Evolutionary conservation across 1,140 invertebrate species (phyloP).

Genomic region (Ylistrum balloti): DNA sequence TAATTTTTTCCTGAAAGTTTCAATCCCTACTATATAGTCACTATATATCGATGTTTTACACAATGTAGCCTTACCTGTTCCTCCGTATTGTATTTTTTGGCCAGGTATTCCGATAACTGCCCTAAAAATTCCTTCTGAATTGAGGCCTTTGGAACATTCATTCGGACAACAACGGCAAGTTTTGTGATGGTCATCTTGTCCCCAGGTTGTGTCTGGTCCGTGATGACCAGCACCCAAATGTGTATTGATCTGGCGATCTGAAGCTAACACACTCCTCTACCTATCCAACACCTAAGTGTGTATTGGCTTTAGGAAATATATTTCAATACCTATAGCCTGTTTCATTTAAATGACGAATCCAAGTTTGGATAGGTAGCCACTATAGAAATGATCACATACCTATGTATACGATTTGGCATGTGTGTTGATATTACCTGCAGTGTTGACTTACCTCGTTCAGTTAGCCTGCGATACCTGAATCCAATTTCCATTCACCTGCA

Average conservation of each 20-base stretch:
- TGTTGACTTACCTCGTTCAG: not conserved
- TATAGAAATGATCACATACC: not conserved
- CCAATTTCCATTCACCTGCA: not conserved
- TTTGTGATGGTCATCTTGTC: constrained; percentile 41
- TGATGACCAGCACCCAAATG: not conserved
- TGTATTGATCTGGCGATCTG: not conserved
- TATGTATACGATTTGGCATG: not conserved
- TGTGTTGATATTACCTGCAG: not conserved
- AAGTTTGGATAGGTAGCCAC: not conserved
- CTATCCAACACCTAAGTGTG: not conserved
- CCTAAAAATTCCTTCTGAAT: constrained; percentile 58
- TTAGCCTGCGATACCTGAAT: not conserved
- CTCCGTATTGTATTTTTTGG: constrained; percentile 53
- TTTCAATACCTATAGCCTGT: constrained; percentile 13
- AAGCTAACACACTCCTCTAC: not conserved
- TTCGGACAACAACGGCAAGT: constrained; percentile 51
- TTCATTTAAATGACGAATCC: not conserved
- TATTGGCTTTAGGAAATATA: not conserved
- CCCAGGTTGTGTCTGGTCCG: not conserved
- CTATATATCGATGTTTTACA: no score
- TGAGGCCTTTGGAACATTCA: constrained; percentile 55
- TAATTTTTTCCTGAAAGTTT: not conserved
- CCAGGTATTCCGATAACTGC: constrained; percentile 51
- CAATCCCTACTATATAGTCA: no score
- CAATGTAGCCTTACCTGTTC: constrained; percentile 51